Percentiles rank a stretch among this genome's conserved stretches.
Evolutionary conservation across 92 coral and sea anemone genomes (phyloP).

Genomic region (Metridium senile): DNA sequence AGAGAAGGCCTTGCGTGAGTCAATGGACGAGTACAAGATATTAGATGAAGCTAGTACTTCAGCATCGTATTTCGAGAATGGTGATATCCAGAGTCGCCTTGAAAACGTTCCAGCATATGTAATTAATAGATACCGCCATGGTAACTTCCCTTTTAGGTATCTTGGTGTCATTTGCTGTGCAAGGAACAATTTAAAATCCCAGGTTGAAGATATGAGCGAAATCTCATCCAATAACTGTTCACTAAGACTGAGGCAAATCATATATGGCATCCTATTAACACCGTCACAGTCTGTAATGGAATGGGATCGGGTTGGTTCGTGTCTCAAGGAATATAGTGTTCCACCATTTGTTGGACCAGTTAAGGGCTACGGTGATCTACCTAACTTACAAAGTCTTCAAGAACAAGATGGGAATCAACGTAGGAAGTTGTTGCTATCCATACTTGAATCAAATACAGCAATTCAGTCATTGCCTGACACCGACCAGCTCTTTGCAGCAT

Average conservation of each 20-base stretch:
- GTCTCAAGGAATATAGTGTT: slow-evolving; percentile 15
- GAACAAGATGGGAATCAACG: slow-evolving; percentile 28
- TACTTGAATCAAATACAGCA: slow-evolving; percentile 26
- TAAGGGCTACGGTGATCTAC: slow-evolving; percentile 23
- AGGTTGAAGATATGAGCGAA: slow-evolving; percentile 64
- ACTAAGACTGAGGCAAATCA: slow-evolving; percentile 46
- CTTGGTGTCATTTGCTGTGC: slow-evolving; percentile 51
- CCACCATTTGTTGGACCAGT: slow-evolving; percentile 17
- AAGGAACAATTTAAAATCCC: slow-evolving; percentile 52
- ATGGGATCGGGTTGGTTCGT: slow-evolving; percentile 62
- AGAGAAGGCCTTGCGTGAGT: slow-evolving; percentile 46
- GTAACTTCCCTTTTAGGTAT: slow-evolving; percentile 49
- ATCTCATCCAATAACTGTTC: slow-evolving; percentile 67
- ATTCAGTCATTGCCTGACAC: slow-evolving; percentile 25
- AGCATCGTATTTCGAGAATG: slow-evolving; percentile 42
- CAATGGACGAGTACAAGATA: slow-evolving; percentile 67
- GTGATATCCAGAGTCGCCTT: slow-evolving; percentile 40
- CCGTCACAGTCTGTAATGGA: slow-evolving; percentile 28
- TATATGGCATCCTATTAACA: slow-evolving; percentile 49
- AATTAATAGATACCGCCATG: slow-evolving; percentile 59
- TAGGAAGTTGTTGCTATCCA: slow-evolving; percentile 8
- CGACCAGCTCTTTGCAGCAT: slow-evolving; percentile 35
- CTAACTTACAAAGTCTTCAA: slow-evolving; percentile 47
- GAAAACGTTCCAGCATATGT: slow-evolving; percentile 59
- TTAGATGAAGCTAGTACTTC: slow-evolving; percentile 40